A percentile compares a stretch with the other conserved stretches of the same genome.
Evolutionary conservation across 1,140 invertebrate genomes (phyloP).

Genomic region (Gyrodactylus bullatarudis): DNA sequence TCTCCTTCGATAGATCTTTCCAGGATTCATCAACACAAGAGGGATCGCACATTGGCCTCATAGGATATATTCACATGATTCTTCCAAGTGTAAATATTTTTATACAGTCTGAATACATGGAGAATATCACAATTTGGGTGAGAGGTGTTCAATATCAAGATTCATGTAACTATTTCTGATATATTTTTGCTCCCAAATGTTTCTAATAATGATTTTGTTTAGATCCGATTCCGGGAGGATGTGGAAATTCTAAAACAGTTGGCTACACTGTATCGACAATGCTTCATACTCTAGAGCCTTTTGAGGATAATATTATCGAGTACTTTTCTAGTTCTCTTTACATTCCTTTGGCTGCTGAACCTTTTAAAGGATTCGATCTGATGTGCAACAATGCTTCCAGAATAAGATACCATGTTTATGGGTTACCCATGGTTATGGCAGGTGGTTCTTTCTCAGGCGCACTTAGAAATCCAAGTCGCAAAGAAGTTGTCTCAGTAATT

Average conservation of each 20-base stretch:
- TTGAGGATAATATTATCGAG: not conserved
- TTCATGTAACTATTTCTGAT: no score
- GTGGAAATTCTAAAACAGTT: not conserved
- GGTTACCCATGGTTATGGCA: not conserved
- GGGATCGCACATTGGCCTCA: not conserved
- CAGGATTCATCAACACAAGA: not conserved
- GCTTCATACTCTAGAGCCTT: not conserved
- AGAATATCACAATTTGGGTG: not conserved
- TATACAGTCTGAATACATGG: not conserved
- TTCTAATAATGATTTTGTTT: not conserved
- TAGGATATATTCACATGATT: not conserved
- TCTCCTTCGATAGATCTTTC: not conserved
- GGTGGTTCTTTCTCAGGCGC: not conserved
- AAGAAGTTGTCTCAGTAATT: not conserved
- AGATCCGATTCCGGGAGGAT: not conserved
- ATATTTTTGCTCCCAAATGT: no score
- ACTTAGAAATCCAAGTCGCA: not conserved
- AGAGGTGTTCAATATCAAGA: not conserved
- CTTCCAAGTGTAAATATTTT: not conserved
- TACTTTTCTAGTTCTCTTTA: not conserved
- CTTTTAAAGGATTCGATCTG: not conserved
- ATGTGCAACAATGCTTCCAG: not conserved
- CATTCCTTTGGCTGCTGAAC: not conserved
- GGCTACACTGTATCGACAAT: not conserved
- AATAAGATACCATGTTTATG: not conserved